Base-by-base conservation (phyloP, 2,113 vertebrate genomes). In the Callithrix jacchus region DNA sequence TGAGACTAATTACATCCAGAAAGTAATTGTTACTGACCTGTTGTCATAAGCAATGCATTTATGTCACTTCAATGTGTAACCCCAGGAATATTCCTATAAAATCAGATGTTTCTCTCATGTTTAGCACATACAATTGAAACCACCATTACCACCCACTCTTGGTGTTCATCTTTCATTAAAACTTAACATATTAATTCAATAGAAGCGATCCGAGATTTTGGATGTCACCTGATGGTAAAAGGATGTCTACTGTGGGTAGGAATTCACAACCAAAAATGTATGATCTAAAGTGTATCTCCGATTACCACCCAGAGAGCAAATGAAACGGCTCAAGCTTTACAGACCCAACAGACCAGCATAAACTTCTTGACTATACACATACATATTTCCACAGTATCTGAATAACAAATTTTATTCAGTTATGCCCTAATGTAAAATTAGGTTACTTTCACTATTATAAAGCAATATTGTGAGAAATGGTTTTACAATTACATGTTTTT, bases 1-100 rank as follows among this genome's bases (percentile, higher is more conserved):
- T 91, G 49, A 94, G 42, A 81, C 30, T 81, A 95, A 84, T 94
- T 92, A 93, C 73, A 4, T 85, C 40, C 77, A 77, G 13, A 82
- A 2, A 83, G 8, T 49, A 96, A 86, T 32, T 73, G 37, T 37
- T 61, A 81, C 58, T 87, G n/a, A 85, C 30, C 56, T 86, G 8
- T 93, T 86, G 30, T 91, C 32, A 89, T 76, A 58, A 93, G 86
- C 6, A 82, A 82, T 35, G 52, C 5, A 58, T 37, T 49, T 89
- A 74, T 70, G 32, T 83, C 13, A 32, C 40, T 9, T 83, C 35
- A 13, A 8, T 74, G 32, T 73, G 21, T 64, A 87, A 9, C 16
- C 18, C 8, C 10, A 79, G 54, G 68, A 81, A 73, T 70, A 61
- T 45, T 88, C 68, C 52, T 42, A 4, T 18, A 11, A 74, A 76